Conservation (phyloP, 30 jellyfish, hydroid and myxozoan species). For the Hydractinia echinata region DNA sequence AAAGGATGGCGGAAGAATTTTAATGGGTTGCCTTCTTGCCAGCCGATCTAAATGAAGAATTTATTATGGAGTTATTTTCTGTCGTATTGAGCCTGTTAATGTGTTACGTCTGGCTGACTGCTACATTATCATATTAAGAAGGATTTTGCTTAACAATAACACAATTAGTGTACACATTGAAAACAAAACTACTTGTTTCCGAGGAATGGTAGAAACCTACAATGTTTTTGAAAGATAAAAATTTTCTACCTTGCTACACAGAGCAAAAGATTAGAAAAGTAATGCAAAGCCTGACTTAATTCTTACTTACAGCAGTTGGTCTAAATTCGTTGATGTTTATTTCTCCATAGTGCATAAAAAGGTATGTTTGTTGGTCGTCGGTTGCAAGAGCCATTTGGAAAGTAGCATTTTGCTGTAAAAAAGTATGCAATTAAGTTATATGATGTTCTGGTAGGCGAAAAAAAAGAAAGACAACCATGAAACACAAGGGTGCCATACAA, state of each 20-base stretch:
- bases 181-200: too few relatives aligned
- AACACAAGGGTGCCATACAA: not conserved
- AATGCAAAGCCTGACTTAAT: not conserved
- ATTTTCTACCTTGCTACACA: not conserved
- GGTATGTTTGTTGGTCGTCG: not conserved
- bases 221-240: too few relatives aligned
- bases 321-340: not conserved
- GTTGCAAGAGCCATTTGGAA: slow-evolving; percentile 20
- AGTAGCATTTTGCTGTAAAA: not conserved
- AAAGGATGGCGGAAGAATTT: not conserved
- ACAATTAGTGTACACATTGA: too few relatives aligned
- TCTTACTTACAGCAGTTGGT: slow-evolving; percentile 9
- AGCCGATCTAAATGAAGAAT: not conserved
- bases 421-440: not conserved
- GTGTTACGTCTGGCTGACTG: too few relatives aligned
- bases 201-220: too few relatives aligned
- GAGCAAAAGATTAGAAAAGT: too few relatives aligned
- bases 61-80: too few relatives aligned
- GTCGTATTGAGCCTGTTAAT: too few relatives aligned
- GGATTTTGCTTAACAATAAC: too few relatives aligned
- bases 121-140: too few relatives aligned
- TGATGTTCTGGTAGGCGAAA: not conserved
- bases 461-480: not conserved
- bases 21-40: not conserved
- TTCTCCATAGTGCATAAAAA: slow-evolving; percentile 3